Percentiles rank a stretch among this genome's conserved stretches.
Evolutionary conservation across 92 coral and sea anemone species (phyloP).

Genomic region (Scolanthus callimorphus): DNA sequence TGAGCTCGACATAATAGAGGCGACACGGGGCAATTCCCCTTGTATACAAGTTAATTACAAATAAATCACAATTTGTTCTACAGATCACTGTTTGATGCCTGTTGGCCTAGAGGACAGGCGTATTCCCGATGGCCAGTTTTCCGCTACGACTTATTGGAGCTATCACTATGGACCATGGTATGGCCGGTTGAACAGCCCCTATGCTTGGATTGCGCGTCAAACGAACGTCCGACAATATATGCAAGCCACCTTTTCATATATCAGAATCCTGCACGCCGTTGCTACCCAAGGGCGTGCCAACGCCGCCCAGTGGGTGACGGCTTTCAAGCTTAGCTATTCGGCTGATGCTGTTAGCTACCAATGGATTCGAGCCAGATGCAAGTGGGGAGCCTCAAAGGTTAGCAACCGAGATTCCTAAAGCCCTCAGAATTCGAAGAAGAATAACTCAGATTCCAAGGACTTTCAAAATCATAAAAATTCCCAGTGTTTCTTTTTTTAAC

Average conservation of each 20-base stretch:
- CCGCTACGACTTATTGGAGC: slow-evolving; percentile 69
- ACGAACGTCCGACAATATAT: slow-evolving; percentile 64
- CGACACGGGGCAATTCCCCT: too few relatives aligned
- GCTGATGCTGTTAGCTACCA: slow-evolving; percentile 48
- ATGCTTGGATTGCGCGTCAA: slow-evolving; percentile 77
- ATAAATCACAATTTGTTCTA: too few relatives aligned
- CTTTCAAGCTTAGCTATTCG: slow-evolving; percentile 52
- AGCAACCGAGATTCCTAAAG: too few relatives aligned
- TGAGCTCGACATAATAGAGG: too few relatives aligned
- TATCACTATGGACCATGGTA: slow-evolving; percentile 66
- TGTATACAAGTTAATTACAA: too few relatives aligned
- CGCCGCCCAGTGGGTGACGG: slow-evolving; percentile 80
- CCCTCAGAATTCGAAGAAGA: too few relatives aligned
- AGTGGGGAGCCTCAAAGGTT: neutral
- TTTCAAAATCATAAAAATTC: too few relatives aligned
- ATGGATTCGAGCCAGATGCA: slow-evolving; percentile 14
- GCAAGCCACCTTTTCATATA: slow-evolving; percentile 53
- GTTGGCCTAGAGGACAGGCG: slow-evolving; percentile 84
- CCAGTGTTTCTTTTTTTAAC: too few relatives aligned
- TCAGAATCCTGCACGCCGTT: slow-evolving; percentile 56
- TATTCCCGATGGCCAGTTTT: slow-evolving; percentile 65
- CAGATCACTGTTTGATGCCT: slow-evolving; percentile 82
- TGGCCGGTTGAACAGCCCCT: slow-evolving; percentile 72
- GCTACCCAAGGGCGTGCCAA: slow-evolving; percentile 80
- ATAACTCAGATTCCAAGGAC: too few relatives aligned